Base-by-base conservation (phyloP, 2,888 invertebrate species). In the Galeopsomyia nigrocyanea region DNA sequence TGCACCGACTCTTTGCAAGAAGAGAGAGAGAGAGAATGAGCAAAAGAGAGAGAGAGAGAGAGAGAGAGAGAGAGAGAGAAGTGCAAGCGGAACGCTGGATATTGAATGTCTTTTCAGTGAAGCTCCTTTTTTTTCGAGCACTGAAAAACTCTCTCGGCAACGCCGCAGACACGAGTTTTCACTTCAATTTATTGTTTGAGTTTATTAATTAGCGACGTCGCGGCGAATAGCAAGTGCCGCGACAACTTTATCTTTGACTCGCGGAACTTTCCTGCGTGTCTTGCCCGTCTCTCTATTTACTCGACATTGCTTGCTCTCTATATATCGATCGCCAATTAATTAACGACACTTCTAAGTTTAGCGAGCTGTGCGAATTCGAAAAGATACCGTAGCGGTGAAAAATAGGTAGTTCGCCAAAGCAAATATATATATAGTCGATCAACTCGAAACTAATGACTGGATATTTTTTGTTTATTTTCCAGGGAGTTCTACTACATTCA, bases 401-500 rank as follows among this genome's bases (percentile, higher is more conserved):
- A 39, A 39, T 39, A 39, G 26, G 39, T 39, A 39, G 39, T 7
- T 39, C 13, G 10, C 7, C 13, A 7, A 1, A 7, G 39, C 39
- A 7, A 10, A 13, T 9, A 39, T 5, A 39, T 26, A 26, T 26
- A 39, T 1, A 39, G 10, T 39, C 39, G 13, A 39, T 39, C 39
- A 39, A 39, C 39, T 39, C 39, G 7, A 39, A 26, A 39, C 13
- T 39, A 39, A 39, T 7, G 39, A 46, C 19, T 39, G 7, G 39
- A 10, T 39, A 1, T 39, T 39, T 39, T 49, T 47, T 68, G 68
- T 51, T 67, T 71, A 62, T 73, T 51, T 90, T 90, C 63, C 92
- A 99, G 99, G 89, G 99, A 99, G 90, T 99, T 99, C 91, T 99
- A 97, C 92, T 99, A 99, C 90, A 99, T 99, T 87, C 99, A 99